Base-by-base conservation (phyloP, 2,797 vertebrate genomes). In the Amblyopsis hoosieri region DNA sequence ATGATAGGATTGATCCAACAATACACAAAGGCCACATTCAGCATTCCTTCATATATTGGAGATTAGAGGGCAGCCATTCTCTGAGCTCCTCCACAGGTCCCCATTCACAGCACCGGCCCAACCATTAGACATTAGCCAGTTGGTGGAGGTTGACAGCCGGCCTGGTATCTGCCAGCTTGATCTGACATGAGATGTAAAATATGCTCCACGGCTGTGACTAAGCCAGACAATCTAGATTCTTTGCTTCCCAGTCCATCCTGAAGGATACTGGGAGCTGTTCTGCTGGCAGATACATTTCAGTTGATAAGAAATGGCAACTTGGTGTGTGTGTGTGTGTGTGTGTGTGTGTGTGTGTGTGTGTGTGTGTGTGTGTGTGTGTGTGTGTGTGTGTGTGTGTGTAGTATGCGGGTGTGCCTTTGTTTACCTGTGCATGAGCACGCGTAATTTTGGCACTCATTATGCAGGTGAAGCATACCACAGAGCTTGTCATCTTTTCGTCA, bases 151-250 rank as follows among this genome's bases (percentile, higher is more conserved):
- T 83, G 78, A 79, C 83, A 86, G 79, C 64, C 62, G 29, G 75
- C 71, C 74, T 54, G 69, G 53, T 74, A 78, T 83, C 66, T 73
- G 80, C 69, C 75, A 75, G 73, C 80, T 68, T 76, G 71, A 85
- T 85, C 82, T 79, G 78, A 90, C 79, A 80, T 67, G 68, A 86
- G 75, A 81, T 76, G 80, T 81, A 78, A 83, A 86, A 79, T 86
- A 83, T 83, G 81, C 67, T 80, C 76, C 69, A 53, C 63, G 63
- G 79, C 79, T 68, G 67, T 63, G 59, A 78, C 67, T 79, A 69
- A 80, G 66, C 58, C 71, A 67, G 66, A 65, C 78, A 72, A 79
- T 79, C 77, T 83, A 84, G 74, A 66, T 57, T 73, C 68, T 73
- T 65, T 60, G 51, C 66, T 66, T 63, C 54, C 51, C 1, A 33